phyloP scores from a whole-genome alignment of 2,888 invertebrate species.

The Cantharis nigra region DNA sequence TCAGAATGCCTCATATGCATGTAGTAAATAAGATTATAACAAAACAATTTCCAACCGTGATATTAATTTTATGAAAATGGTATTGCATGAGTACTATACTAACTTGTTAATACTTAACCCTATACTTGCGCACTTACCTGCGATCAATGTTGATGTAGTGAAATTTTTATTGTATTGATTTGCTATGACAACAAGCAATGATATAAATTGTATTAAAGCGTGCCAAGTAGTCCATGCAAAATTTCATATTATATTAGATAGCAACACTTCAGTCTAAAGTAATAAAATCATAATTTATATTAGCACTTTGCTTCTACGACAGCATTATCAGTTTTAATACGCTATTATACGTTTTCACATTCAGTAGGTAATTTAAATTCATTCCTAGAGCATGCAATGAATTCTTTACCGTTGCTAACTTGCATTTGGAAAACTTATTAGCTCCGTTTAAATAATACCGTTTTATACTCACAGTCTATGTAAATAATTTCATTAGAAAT shows the following conservation, averaged over 20 bases:
- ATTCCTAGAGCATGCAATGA: conserved; percentile 36
- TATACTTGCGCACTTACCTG: neutral
- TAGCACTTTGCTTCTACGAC: conserved; percentile 36
- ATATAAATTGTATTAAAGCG: conserved; percentile 15
- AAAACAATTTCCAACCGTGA: too few relatives aligned
- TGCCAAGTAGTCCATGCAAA: conserved; percentile 22
- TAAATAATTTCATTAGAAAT: neutral
- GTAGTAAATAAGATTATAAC: too few relatives aligned
- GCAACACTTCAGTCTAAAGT: conserved; percentile 28
- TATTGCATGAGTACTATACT: too few relatives aligned
- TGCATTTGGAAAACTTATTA: neutral
- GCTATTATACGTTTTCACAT: conserved; percentile 39
- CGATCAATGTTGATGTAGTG: neutral
- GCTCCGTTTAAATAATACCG: neutral
- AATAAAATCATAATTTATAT: conserved; percentile 43
- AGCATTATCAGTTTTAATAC: conserved; percentile 42
- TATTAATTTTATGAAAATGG: too few relatives aligned
- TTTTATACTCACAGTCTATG: neutral
- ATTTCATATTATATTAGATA: conserved; percentile 28
- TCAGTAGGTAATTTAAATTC: conserved; percentile 41
- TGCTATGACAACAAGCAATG: neutral
- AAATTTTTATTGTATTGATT: neutral
- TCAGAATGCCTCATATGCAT: too few relatives aligned
- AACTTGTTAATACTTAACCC: neutral
- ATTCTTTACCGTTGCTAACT: conserved; percentile 21